Evolutionary conservation across 2,888 invertebrate species (phyloP).

Genomic region (Polydrusus cervinus): DNA sequence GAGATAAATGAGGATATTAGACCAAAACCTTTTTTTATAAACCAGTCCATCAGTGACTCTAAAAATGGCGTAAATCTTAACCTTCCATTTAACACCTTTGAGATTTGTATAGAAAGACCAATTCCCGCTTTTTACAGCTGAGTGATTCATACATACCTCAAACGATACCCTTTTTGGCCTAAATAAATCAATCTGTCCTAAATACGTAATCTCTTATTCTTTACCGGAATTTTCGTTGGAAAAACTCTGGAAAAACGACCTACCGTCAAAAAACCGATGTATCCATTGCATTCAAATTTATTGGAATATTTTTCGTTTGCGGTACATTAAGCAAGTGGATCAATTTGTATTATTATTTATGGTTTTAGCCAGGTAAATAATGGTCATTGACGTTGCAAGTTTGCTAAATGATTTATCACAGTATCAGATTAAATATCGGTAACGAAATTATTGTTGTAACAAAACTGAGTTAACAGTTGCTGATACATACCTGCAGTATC

Average conservation of each 20-base stretch:
- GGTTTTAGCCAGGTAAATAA: background rate
- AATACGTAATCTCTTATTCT: slow-evolving; percentile 52
- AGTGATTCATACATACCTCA: slow-evolving; percentile 51
- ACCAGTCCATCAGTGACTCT: slow-evolving; percentile 28
- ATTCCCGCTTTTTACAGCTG: slow-evolving; percentile 49
- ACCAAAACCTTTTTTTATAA: slow-evolving; percentile 34
- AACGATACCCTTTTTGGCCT: slow-evolving; percentile 52
- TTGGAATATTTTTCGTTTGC: slow-evolving; percentile 18
- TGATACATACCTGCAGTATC: no score
- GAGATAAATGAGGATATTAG: slow-evolving; percentile 23
- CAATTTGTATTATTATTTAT: background rate
- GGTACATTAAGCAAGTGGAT: slow-evolving; percentile 8
- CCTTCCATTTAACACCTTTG: slow-evolving; percentile 54
- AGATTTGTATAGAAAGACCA: slow-evolving; percentile 51
- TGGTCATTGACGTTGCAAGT: no score
- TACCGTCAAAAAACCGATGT: slow-evolving; percentile 20
- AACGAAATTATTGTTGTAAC: no score
- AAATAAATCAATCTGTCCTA: slow-evolving; percentile 52
- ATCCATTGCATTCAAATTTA: slow-evolving; percentile 20
- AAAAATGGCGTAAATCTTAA: slow-evolving; percentile 50
- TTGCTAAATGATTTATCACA: no score
- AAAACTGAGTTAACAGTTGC: no score
- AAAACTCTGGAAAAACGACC: slow-evolving; percentile 30
- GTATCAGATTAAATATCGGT: no score
- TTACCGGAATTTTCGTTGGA: slow-evolving; percentile 36